Evolutionary conservation across 2,113 vertebrate genomes (phyloP).

Genomic region (Archilochus colubris): DNA sequence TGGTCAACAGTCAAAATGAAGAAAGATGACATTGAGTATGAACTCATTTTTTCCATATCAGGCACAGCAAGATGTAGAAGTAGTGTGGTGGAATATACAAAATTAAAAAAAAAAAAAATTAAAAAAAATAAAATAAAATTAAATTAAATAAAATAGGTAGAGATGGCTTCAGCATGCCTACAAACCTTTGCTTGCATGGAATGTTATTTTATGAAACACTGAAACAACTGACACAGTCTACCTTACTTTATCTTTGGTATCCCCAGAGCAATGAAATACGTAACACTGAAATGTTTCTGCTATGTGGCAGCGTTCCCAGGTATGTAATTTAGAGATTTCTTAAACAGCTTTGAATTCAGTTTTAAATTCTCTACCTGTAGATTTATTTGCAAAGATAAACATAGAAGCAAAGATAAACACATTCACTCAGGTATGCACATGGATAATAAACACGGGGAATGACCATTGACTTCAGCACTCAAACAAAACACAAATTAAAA

Average conservation of each 20-base stretch:
- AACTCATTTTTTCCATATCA: neutral
- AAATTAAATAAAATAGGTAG: neutral
- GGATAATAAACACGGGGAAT: neutral
- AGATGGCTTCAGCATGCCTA: neutral
- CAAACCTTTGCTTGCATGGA: neutral
- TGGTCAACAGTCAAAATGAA: neutral
- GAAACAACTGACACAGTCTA: neutral
- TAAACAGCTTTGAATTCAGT: neutral
- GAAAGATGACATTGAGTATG: neutral
- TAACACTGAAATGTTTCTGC: neutral
- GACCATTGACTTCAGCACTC: neutral
- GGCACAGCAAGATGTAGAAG: neutral
- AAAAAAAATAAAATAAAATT: neutral
- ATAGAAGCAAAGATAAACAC: neutral
- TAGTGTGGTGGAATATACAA: neutral
- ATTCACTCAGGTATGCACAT: neutral
- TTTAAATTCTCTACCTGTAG: neutral
- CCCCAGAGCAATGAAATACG: neutral
- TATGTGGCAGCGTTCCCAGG: neutral
- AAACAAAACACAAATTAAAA: neutral
- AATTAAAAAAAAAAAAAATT: neutral
- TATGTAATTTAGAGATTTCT: neutral
- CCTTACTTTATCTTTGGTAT: neutral
- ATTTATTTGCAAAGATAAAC: neutral
- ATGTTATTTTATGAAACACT: neutral